Evolutionary conservation across 2,888 invertebrate genomes (phyloP), one percentile per base, ranked within the genome.

Genomic region (Cyrtodaria siliqua): DNA sequence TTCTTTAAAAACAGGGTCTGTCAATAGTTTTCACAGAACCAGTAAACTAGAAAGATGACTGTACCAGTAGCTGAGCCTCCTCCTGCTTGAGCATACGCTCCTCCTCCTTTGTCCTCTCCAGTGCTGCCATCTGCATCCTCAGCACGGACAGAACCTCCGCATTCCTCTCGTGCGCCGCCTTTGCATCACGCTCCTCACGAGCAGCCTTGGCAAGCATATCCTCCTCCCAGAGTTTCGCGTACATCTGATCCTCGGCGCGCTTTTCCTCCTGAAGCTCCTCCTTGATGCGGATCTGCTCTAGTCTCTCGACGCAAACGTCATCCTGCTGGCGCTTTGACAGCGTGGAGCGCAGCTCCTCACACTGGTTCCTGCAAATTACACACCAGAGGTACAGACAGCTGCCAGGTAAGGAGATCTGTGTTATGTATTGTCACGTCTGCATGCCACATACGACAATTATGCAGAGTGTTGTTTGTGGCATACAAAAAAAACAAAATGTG

Each of bases 321-420:
- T 92, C 91, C 53, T 90, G 90, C 38, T 91, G 88, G 18, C 90
- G 86, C 74, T 92, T 92, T n/a, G 91, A 90, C 50, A 91, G 61
- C 23, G 91, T 91, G 1, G 90, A 87, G 33, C 93, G 59, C 44
- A 93, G 81, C 71, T 93, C 92, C 72, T 92, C 93, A 83, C 92
- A 92, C 72, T 93, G 90, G 59, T 88, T 86, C 69, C 92, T 92
- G 77, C n/a, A n/a, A n/a, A n/a, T n/a, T n/a, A n/a, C n/a, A n/a
- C n/a, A n/a, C n/a, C n/a, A n/a, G n/a, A n/a, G n/a, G n/a, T n/a
- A n/a, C n/a, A n/a, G n/a, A n/a, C n/a, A n/a, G n/a, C n/a, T n/a
- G n/a, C n/a, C n/a, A n/a, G n/a, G n/a, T n/a, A n/a, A n/a, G n/a
- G n/a, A n/a, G n/a, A n/a, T n/a, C n/a, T n/a, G n/a, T n/a, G n/a